Evolutionary conservation across 1,140 invertebrate species (phyloP).

Genomic region (Calosoma granatense): DNA sequence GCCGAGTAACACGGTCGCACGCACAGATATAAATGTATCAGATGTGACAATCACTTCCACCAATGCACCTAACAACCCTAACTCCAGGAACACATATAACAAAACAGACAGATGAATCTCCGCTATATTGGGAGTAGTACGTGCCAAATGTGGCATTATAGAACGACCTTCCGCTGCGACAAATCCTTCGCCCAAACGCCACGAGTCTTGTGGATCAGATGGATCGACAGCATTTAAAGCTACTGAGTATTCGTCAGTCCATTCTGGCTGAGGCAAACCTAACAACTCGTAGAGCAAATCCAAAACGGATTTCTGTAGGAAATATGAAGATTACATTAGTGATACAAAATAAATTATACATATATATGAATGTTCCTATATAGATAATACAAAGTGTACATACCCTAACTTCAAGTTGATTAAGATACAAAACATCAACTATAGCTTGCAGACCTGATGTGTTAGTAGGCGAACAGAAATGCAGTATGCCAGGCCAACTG

Average conservation of each 20-base stretch:
- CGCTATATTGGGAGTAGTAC: conserved; percentile 76
- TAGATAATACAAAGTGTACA: conserved; percentile 30
- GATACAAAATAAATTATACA: conserved; percentile 1
- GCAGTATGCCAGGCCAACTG: conserved; percentile 81
- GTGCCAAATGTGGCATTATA: conserved; percentile 70
- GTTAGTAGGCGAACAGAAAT: conserved; percentile 70
- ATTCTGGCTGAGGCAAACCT: conserved; percentile 71
- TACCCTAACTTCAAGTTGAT: conserved; percentile 79
- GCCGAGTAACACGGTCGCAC: conserved; percentile 80
- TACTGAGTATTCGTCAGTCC: conserved; percentile 83
- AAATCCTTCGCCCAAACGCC: conserved; percentile 86
- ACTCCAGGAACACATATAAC: conserved; percentile 77
- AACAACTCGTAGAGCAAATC: conserved; percentile 86
- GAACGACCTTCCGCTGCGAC: conserved; percentile 77
- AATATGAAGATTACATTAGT: conserved; percentile 17
- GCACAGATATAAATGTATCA: conserved; percentile 79
- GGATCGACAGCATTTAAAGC: conserved; percentile 81
- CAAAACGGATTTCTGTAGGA: conserved; percentile 72
- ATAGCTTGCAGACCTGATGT: conserved; percentile 68
- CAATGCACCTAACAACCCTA: conserved; percentile 76
- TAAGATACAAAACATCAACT: conserved; percentile 77
- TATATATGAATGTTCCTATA: conserved; percentile 8
- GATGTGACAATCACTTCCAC: conserved; percentile 84
- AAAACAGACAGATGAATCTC: conserved; percentile 86
- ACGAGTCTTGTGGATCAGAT: conserved; percentile 65